Evolutionary conservation across 64 coral and sea anemone genomes (phyloP), one percentile per base, ranked within the genome.

Genomic region (Anthopleura sola): DNA sequence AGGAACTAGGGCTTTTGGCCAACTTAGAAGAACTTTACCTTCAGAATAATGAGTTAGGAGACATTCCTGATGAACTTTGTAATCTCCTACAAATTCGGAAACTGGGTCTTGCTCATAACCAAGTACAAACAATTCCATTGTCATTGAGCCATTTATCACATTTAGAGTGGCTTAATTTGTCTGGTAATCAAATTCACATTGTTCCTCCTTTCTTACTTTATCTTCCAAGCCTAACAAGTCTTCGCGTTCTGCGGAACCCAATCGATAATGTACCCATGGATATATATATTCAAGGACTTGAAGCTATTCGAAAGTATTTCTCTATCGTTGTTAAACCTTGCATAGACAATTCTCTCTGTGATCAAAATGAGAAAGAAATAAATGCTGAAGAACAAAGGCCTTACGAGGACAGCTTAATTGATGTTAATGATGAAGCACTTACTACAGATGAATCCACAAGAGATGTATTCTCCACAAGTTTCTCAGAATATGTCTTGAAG

Each of bases 251-350:
- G 24, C 71, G 83, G 24, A 95, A 95, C 56, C 86, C 91, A 48
- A 77, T 95, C 48, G 90, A 92, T 74, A 95, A 95, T 46, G 85
- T 95, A 16, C 93, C 93, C 38, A 92, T 40, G 78, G 90, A 95
- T 0, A 32, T 92, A 36, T 92, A 82, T 66, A 85, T 91, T 17
- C 60, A 83, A 55, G 84, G 86, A 6, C 55, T 95, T 33, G 37
- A 34, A 3, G 49, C 46, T 37, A 80, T 95, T 10, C 82, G 86
- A 48, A 82, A 89, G 44, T 95, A 89, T 40, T 95, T 89, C 78
- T 28, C 64, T 85, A 26, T 92, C 49, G 6, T 37, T 44, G n/a
- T 82, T 4, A 80, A 12, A 16, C 3, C n/a, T 71, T 20, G 9
- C 11, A 71, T 20, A 14, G 11, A 1, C 14, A 16, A 62, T 26